phyloP scores from a whole-genome alignment of 2,113 vertebrate genomes.

The Lagopus muta region DNA sequence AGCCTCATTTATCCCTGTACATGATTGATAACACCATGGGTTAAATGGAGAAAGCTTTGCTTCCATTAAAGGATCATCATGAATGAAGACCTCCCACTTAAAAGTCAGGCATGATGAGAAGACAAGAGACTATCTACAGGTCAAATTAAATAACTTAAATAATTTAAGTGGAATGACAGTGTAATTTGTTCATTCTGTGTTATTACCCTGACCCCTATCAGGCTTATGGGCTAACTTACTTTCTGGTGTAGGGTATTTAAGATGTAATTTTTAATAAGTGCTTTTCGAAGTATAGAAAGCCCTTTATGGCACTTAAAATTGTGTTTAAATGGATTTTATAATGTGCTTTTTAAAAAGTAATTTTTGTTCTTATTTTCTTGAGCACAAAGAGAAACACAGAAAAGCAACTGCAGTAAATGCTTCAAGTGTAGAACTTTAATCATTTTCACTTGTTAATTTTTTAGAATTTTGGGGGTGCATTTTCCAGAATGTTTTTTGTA shows the following conservation, averaged over 20 bases:
- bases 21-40: slow-evolving; percentile 93
- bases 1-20: slow-evolving; percentile 97
- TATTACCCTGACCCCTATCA: slow-evolving; percentile 98
- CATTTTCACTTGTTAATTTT: background rate
- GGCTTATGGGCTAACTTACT: slow-evolving; percentile 87
- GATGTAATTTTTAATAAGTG: slow-evolving; percentile 85
- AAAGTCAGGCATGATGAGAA: slow-evolving; percentile 91
- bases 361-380: slow-evolving; percentile 55
- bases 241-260: slow-evolving; percentile 84
- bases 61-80: slow-evolving; percentile 98
- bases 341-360: slow-evolving; percentile 40
- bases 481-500: background rate
- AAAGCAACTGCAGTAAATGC: background rate
- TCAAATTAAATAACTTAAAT: slow-evolving; percentile 98
- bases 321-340: slow-evolving; percentile 66
- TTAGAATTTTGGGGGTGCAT: background rate
- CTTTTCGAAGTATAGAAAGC: slow-evolving; percentile 73
- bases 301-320: slow-evolving; percentile 73
- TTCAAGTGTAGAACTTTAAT: background rate
- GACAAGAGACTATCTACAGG: slow-evolving; percentile 91
- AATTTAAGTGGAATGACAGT: slow-evolving; percentile 96
- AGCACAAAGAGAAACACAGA: background rate
- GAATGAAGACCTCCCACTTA: slow-evolving; percentile 98
- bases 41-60: slow-evolving; percentile 95
- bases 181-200: slow-evolving; percentile 94